Evolutionary conservation across 2,797 vertebrate genomes (phyloP), one percentile per base, ranked within the genome.

Genomic region (Carcharodon carcharias): DNA sequence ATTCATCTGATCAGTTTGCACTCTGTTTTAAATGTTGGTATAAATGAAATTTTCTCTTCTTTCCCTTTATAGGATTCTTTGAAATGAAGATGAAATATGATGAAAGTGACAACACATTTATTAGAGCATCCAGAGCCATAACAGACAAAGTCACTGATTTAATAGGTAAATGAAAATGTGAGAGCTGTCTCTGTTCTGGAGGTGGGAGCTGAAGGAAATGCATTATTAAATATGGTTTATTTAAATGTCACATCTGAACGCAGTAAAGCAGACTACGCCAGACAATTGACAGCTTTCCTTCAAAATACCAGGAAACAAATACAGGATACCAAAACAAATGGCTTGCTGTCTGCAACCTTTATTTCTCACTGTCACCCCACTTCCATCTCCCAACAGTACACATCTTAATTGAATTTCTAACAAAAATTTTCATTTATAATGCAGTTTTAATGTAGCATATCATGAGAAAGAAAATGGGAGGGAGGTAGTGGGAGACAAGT

Each of bases 61-160:
- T 89, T 85, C 89, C 58, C 12, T n/a, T 96, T 87, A 0, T 97
- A 99, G 99, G 99, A 95, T 99, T 99, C 97, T 99, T 99, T 31
- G 99, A 99, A 97, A 99, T 99, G 99, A 99, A 99, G 97, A 99
- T 99, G 99, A 99, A 98, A 82, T 99, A 99, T 0, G 99, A 99
- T 0, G 99, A 99, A 96, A 99, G 99, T 0, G 99, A 99, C 97
- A 99, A 99, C 0, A 97, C 98, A 7, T 96, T 99, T 40, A 98
- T 99, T 97, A 98, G 99, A 96, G 99, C 98, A 0, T 99, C 99
- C 0, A 98, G 99, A 0, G 98, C 98, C 0, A 97, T 99, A 97
- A 99, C 99, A 0, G 99, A 99, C 97, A 99, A 98, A 96, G 98
- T 99, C 97, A 99, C 98, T 0, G 98, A 98, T 97, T 31, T 99